phyloP scores from a whole-genome alignment of 2,113 vertebrate species.

The Pelobates fuscus region DNA sequence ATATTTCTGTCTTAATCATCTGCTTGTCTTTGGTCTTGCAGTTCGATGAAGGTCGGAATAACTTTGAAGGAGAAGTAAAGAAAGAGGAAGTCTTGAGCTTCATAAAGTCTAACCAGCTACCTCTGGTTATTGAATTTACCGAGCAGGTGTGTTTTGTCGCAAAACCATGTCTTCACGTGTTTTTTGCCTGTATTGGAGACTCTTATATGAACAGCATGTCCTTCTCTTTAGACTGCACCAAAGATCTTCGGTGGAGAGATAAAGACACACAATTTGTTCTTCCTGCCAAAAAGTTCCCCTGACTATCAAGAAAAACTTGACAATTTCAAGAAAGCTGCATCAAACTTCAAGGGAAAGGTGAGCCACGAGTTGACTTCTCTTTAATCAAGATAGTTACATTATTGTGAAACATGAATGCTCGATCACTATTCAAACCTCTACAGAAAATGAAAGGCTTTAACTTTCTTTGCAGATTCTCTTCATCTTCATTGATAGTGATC shows the following conservation, averaged over 20 bases:
- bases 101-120: conserved; percentile 90
- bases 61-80: conserved; percentile 85
- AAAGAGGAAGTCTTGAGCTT: conserved; percentile 86
- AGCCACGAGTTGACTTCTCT: conserved; percentile 31
- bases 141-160: conserved; percentile 81
- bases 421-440: no score
- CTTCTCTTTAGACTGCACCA: conserved; percentile 81
- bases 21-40: conserved; percentile 55
- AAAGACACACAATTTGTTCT: conserved; percentile 96
- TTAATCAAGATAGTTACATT: no score
- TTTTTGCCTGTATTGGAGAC: neutral
- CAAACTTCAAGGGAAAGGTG: conserved; percentile 90
- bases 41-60: conserved; percentile 95
- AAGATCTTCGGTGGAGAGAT: conserved; percentile 99
- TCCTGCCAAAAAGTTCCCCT: conserved; percentile 83
- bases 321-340: conserved; percentile 86
- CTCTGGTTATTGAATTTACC: conserved; percentile 96
- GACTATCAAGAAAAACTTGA: conserved; percentile 88
- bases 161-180: no score
- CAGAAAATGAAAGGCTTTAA: neutral
- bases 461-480: conserved; percentile 85
- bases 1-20: neutral
- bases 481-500: conserved; percentile 96
- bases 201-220: neutral
- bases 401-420: no score